Conservation (phyloP, 2,113 vertebrate species). For the Desmodus rotundus region DNA sequence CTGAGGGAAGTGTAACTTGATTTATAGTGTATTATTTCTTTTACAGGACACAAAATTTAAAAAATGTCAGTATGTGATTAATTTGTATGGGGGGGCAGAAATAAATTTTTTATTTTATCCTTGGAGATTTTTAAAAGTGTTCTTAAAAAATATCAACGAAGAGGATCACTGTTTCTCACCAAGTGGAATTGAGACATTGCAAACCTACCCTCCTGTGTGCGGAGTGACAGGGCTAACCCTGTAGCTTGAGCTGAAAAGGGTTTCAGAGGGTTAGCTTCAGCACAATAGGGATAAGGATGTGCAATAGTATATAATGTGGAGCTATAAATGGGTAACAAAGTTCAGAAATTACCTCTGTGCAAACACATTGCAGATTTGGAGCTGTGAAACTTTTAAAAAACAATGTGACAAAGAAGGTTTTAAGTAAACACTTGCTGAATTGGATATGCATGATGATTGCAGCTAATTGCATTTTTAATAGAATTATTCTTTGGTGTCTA, state of each 20-base stretch:
- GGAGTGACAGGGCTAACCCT: not conserved
- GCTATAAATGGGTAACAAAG: not conserved
- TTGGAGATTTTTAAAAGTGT: not conserved
- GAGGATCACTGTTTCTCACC: not conserved
- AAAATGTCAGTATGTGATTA: not conserved
- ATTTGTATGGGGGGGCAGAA: not conserved
- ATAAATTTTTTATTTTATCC: not conserved
- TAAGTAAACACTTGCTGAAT: slow-evolving; percentile 13
- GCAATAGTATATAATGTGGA: not conserved
- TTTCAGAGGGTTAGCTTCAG: not conserved
- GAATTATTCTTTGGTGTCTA: slow-evolving; percentile 18
- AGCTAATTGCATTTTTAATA: slow-evolving; percentile 44
- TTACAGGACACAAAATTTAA: not conserved
- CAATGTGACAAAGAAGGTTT: not conserved
- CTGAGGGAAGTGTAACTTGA: not conserved
- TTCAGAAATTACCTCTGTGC: not conserved
- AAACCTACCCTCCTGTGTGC: not conserved
- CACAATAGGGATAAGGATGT: not conserved
- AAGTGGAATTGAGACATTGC: not conserved
- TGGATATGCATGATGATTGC: not conserved
- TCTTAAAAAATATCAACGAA: not conserved
- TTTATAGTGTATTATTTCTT: not conserved
- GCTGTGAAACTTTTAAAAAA: slow-evolving; percentile 5
- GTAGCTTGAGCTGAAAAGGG: not conserved
- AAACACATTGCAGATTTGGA: not conserved